Conservation (phyloP, 1,140 invertebrate genomes). For the Macrotrachela quadricornifera region DNA sequence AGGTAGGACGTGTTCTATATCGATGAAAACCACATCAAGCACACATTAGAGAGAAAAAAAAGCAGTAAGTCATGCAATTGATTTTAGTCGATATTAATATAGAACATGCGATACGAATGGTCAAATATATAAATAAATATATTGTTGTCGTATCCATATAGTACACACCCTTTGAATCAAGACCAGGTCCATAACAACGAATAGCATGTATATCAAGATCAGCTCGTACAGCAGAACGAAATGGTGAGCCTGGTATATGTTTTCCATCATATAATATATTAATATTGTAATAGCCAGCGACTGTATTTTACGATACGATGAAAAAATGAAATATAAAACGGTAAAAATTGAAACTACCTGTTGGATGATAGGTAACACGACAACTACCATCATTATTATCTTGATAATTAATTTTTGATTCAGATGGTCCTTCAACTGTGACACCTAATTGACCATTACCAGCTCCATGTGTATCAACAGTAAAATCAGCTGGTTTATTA, state of each 20-base stretch:
- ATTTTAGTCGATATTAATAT: too few species aligned
- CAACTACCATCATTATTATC: slow-evolving; percentile 64
- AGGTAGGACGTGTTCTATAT: too few species aligned
- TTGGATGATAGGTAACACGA: slow-evolving; percentile 54
- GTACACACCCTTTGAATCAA: slow-evolving; percentile 6
- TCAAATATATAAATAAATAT: too few species aligned
- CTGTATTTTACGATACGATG: slow-evolving; percentile 12
- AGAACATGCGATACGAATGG: too few species aligned
- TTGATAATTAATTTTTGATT: slow-evolving; percentile 53
- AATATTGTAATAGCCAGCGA: slow-evolving; percentile 54
- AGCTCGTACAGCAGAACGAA: slow-evolving; percentile 9
- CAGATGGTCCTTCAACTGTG: slow-evolving; percentile 57
- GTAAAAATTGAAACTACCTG: slow-evolving; percentile 13
- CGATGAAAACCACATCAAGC: too few species aligned
- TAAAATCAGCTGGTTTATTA: slow-evolving; percentile 48
- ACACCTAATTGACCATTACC: slow-evolving; percentile 33
- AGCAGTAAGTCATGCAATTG: too few species aligned
- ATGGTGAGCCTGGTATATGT: slow-evolving; percentile 53
- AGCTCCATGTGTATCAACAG: slow-evolving; percentile 52
- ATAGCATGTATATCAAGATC: slow-evolving; percentile 20
- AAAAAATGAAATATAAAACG: too few species aligned
- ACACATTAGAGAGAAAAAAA: too few species aligned
- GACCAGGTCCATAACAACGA: slow-evolving; percentile 11
- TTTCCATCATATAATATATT: slow-evolving; percentile 57
- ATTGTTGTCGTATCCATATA: too few species aligned